Evolutionary conservation across 2,797 vertebrate species (phyloP).

Genomic region (Dallia pectoralis): DNA sequence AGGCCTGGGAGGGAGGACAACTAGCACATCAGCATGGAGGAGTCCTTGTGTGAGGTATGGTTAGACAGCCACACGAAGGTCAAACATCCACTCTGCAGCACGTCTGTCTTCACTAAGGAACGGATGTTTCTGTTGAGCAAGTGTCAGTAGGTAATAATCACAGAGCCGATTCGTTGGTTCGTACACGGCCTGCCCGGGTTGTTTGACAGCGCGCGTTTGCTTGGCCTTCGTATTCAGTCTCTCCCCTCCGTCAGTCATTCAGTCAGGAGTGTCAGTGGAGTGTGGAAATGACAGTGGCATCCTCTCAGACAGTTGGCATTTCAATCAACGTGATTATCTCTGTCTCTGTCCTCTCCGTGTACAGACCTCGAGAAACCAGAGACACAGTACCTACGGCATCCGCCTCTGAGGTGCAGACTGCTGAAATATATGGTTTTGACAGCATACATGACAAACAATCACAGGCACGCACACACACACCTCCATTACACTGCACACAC

Average conservation of each 20-base stretch:
- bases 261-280: neutral
- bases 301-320: neutral
- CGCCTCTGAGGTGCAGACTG: neutral
- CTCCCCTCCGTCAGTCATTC: neutral
- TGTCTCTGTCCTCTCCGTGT: neutral
- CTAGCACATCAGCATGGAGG: no score
- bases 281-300: neutral
- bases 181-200: neutral
- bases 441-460: no score
- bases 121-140: neutral
- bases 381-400: neutral
- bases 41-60: no score
- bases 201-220: neutral
- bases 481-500: no score
- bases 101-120: neutral
- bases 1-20: neutral
- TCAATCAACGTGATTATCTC: neutral
- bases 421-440: neutral
- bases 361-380: neutral
- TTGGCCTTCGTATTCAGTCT: neutral
- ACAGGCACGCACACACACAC: no score
- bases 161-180: neutral
- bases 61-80: neutral
- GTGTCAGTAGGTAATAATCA: neutral
- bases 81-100: neutral